Evolutionary conservation across 1,140 invertebrate species (phyloP).

Genomic region (Nylanderia fulva): DNA sequence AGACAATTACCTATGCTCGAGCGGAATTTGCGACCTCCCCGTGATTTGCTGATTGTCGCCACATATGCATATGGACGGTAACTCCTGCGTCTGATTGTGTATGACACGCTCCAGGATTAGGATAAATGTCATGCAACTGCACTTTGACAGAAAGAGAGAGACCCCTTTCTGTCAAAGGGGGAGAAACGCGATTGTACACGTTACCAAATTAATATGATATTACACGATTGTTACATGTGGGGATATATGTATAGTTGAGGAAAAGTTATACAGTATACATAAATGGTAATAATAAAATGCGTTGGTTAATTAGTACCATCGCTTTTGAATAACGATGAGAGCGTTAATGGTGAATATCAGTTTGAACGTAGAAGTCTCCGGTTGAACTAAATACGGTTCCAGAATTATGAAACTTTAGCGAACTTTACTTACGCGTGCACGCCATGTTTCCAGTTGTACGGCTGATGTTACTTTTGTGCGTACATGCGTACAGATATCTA

Average conservation of each 20-base stretch:
- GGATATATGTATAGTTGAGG: neutral
- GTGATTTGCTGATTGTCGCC: slow-evolving; percentile 19
- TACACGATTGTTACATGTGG: neutral
- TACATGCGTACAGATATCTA: neutral
- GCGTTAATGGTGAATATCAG: slow-evolving; percentile 35
- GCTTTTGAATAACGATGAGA: slow-evolving; percentile 1
- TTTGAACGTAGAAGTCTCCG: slow-evolving; percentile 23
- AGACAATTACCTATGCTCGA: slow-evolving; percentile 67
- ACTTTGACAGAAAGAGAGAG: neutral
- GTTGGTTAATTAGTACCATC: slow-evolving; percentile 34
- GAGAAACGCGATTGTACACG: neutral
- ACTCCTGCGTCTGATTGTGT: neutral
- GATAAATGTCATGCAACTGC: neutral
- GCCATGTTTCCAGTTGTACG: slow-evolving; percentile 17
- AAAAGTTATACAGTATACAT: slow-evolving; percentile 5
- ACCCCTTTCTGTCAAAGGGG: no score
- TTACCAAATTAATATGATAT: neutral
- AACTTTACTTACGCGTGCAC: slow-evolving; percentile 16
- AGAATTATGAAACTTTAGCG: slow-evolving; percentile 31
- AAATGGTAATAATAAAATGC: neutral
- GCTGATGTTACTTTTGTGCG: slow-evolving; percentile 2
- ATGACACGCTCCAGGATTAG: neutral
- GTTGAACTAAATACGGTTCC: slow-evolving; percentile 11
- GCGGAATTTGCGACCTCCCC: slow-evolving; percentile 38
- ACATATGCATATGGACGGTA: neutral